Evolutionary conservation across 2,888 invertebrate genomes (phyloP), one percentile per base, ranked within the genome.

Genomic region (Dasysyrphus albostriatus): DNA sequence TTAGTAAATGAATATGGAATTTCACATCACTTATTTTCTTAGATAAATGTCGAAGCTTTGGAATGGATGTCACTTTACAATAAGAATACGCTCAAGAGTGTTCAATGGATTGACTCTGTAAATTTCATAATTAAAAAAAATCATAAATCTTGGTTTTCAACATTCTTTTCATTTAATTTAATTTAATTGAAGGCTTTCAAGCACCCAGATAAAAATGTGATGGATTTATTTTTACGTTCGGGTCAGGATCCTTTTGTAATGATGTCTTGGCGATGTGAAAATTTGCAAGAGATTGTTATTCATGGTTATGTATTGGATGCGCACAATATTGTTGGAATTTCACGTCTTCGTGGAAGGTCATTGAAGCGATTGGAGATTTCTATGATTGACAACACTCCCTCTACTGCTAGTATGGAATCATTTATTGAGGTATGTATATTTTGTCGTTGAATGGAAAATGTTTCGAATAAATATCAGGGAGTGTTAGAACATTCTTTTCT

Each of bases 201-300:
- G 88, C 90, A 91, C 89, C 90, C 90, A 88, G 90, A 90, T 75
- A 90, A 90, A 83, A 91, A 90, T 89, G 89, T 90, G 24, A 90
- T 91, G 90, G 91, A 90, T 88, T 89, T 90, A 72, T 90, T 90
- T 85, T 88, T 90, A 74, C 89, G 89, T 63, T 89, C 90, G 54
- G 90, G 90, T 61, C 92, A 92, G 88, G 93, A 95, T 90, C 94
- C 94, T 0, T 93, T 95, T 88, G 94, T 95, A 29, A 94, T 95
- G 94, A 91, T 94, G 90, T 94, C 94, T 14, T 95, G 95, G 95
- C 93, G 93, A 75, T 95, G 94, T 90, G 92, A 92, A 69, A 92
- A 93, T 69, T 92, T 95, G 6, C 91, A 93, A 83, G 93, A 94
- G 89, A 93, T 95, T 78, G 93, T 94, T 56, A 91, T 95, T 10